These are phyloP conservation scores for Achlya flavicornis DNA, from an alignment of 2,888 invertebrate species.

Conservation along the genomic window DNA sequence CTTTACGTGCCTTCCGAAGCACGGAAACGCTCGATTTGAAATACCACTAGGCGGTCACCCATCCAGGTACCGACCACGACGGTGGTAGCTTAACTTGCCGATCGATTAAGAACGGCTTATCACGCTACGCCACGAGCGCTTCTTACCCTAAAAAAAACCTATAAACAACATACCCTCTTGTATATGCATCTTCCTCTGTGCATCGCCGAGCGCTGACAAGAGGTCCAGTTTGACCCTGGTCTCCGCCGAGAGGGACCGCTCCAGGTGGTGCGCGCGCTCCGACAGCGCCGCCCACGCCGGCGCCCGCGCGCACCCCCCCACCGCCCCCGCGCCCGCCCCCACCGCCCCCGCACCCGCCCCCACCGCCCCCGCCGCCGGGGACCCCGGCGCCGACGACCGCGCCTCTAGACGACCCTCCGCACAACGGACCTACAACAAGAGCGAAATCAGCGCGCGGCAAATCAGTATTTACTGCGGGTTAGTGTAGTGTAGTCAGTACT, in stretches of 20 bases:
- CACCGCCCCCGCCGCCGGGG: constrained; percentile 20
- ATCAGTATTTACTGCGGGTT: no score
- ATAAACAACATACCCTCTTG: constrained; percentile 88
- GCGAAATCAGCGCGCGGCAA: no score
- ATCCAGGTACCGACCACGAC: no score
- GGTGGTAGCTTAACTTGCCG: no score
- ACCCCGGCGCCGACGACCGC: constrained; percentile 54
- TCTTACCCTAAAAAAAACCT: no score
- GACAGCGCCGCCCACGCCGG: constrained; percentile 92
- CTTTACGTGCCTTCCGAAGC: no score
- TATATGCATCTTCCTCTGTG: constrained; percentile 94
- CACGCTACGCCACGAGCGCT: no score
- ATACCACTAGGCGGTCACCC: no score
- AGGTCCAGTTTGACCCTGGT: constrained; percentile 98
- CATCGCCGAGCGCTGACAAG: constrained; percentile 98
- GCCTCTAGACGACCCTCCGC: constrained; percentile 32
- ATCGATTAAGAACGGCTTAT: no score
- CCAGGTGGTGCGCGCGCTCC: constrained; percentile 95
- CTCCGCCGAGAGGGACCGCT: constrained; percentile 97
- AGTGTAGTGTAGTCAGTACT: no score
- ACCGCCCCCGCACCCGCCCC: constrained; percentile 77
- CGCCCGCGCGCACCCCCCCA: constrained; percentile 43
- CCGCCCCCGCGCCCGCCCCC: constrained; percentile 75
- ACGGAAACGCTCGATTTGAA: no score
- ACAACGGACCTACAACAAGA: no score